Evolutionary conservation across 2,888 invertebrate genomes (phyloP).

Genomic region (Agrypnus murinus): DNA sequence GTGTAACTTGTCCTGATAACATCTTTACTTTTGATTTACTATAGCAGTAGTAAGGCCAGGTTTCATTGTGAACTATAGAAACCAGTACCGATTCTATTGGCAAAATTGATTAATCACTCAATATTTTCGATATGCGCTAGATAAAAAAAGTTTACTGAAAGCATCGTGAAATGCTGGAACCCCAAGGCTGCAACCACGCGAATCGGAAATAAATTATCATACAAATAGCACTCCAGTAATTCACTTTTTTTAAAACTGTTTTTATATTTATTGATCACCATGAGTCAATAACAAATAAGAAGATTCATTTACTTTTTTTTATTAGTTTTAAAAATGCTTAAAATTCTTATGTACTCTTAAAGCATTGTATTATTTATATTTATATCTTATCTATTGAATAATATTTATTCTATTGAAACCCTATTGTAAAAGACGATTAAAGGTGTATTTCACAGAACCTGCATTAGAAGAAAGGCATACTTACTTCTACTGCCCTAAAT

Average conservation of each 20-base stretch:
- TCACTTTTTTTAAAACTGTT: constrained; percentile 9
- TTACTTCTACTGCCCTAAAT: no score
- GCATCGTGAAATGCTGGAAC: constrained; percentile 14
- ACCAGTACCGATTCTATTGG: constrained; percentile 27
- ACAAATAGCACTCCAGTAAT: constrained; percentile 6
- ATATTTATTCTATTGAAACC: no score
- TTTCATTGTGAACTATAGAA: constrained; percentile 28
- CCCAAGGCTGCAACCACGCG: constrained; percentile 7
- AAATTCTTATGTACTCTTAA: no score
- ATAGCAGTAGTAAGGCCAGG: constrained; percentile 21
- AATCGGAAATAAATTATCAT: constrained; percentile 25
- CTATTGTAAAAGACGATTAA: no score
- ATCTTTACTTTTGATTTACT: constrained; percentile 31
- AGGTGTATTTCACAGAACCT: no score
- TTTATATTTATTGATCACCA: neutral
- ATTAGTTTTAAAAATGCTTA: no score
- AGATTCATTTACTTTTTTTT: no score
- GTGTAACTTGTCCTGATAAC: constrained; percentile 26
- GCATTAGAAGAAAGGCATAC: no score
- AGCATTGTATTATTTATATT: no score
- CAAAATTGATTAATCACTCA: constrained; percentile 34
- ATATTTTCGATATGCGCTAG: constrained; percentile 24
- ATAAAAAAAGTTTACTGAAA: constrained; percentile 28
- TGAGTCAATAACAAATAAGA: no score
- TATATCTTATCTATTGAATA: no score